Base-by-base conservation (phyloP, 2,113 vertebrate species). In the Xiphophorus couchianus region DNA sequence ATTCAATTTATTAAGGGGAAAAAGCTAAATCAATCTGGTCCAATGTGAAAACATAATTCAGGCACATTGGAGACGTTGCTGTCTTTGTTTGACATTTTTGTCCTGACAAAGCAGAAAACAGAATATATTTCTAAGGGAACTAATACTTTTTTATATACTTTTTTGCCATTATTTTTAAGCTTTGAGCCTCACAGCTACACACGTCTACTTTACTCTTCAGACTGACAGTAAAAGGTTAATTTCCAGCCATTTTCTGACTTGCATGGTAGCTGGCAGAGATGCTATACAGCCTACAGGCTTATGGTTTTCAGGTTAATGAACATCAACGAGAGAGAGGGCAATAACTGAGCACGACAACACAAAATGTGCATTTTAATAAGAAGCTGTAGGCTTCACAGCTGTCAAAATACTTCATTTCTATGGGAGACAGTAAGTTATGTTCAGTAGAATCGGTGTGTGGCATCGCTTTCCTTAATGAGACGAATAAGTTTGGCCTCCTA, bases 261-360 rank as follows among this genome's bases (percentile, higher is more conserved):
- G 19, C 35, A 48, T 31, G 22, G 15, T 60, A 79, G 70, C 25
- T 65, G 61, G 35, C 22, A 28, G 28, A 62, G 44, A 58, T 22
- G 25, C 28, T 6, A 74, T 82, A 30, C 58, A 65, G 31, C 80
- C 78, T 77, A 67, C 79, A 84, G 73, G 62, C 82, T 73, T 68
- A 75, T 73, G 60, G 48, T 65, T 76, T 82, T 31, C 65, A 78
- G 66, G 62, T 76, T 77, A 87, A 84, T 73, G 74, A 80, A 77
- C 75, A 82, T 86, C 74, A 77, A 25, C 69, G 61, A 71, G 68
- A 62, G 78, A 27, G 54, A 77, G 71, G 35, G 5, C 51, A 58
- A 68, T 68, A 86, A 80, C 68, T 78, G 74, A 73, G 75, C 51
- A 48, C 58, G 30, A 84, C 65, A 63, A 74, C 60, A 62, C 51